phyloP scores from a whole-genome alignment of 2,888 invertebrate species.

The Tachina lurida region DNA sequence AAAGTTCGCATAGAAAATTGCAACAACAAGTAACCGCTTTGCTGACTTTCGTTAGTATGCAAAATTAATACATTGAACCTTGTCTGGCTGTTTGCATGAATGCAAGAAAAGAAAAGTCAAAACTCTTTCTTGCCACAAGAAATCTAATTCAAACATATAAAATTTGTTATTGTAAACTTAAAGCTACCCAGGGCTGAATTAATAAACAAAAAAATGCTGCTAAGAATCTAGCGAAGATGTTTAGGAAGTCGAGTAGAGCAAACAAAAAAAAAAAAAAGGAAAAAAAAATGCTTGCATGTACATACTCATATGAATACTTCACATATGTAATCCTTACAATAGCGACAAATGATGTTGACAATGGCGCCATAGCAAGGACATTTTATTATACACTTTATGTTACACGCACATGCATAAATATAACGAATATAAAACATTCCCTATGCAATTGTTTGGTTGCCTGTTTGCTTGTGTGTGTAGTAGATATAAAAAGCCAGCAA shows the following conservation, averaged over 20 bases:
- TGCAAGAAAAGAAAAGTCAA: slow-evolving; percentile 32
- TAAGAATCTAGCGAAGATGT: slow-evolving; percentile 25
- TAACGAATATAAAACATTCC: slow-evolving; percentile 4
- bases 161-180: slow-evolving; percentile 41
- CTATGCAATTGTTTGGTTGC: slow-evolving; percentile 23
- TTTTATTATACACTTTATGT: slow-evolving; percentile 23
- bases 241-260: slow-evolving; percentile 1
- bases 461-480: background rate
- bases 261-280: background rate
- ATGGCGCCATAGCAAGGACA: slow-evolving; percentile 69
- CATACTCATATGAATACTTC: slow-evolving; percentile 54
- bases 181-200: slow-evolving; percentile 56
- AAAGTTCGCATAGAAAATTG: background rate
- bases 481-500: slow-evolving; percentile 26
- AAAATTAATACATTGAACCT: slow-evolving; percentile 42
- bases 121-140: slow-evolving; percentile 45
- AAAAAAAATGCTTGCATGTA: background rate
- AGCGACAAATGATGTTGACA: slow-evolving; percentile 72
- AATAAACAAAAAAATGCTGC: slow-evolving; percentile 34
- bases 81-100: slow-evolving; percentile 26
- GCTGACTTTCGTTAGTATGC: slow-evolving; percentile 5
- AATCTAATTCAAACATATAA: slow-evolving; percentile 57
- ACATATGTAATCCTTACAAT: slow-evolving; percentile 70
- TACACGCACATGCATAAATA: slow-evolving; percentile 51
- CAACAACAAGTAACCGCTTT: background rate